Base-by-base conservation (phyloP, 2,888 invertebrate genomes). In the Baccha elongata region DNA sequence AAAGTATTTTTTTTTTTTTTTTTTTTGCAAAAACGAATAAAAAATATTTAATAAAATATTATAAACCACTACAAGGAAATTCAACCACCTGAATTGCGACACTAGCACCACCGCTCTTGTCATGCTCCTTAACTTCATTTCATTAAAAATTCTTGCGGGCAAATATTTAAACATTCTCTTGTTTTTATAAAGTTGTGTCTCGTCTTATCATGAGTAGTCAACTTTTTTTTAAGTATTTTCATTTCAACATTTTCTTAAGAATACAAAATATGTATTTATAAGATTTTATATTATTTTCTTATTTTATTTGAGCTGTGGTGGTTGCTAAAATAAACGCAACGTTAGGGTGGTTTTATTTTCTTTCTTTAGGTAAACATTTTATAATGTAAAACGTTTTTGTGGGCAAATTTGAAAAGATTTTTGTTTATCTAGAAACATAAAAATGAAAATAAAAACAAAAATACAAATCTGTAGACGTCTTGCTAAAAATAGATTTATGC, bases 141-240 rank as follows among this genome's bases (percentile, higher is more conserved):
- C 40, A 58, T 58, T 58, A 35, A 5, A 58, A 58, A 58, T 58
- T 58, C 40, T 55, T 55, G 55, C 5, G 19, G 40, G 23, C 40
- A 58, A 58, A 26, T 58, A 58, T 58, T n/a, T n/a, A n/a, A n/a
- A n/a, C n/a, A n/a, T n/a, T n/a, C n/a, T n/a, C n/a, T n/a, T n/a
- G n/a, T n/a, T n/a, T n/a, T n/a, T n/a, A n/a, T n/a, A 44, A 44
- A 53, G 53, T 35, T 29, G 17, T 29, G 52, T 52, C 17, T 32
- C n/a, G 53, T 19, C 35, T 21, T 26, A 3, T 52, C 17, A 3
- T 15, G 15, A 48, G 48, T 0, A 13, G 17, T n/a, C n/a, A n/a
- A n/a, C 7, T 26, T 50, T 50, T 29, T 50, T 10, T 50, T 50
- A 26, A 6, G 5, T 26, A 13, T 35, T 35, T 11, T 35, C 2